These are phyloP conservation scores for Tetragnatha versicolor DNA, from an alignment of 1,140 invertebrate genomes.

Conservation along the genomic window DNA sequence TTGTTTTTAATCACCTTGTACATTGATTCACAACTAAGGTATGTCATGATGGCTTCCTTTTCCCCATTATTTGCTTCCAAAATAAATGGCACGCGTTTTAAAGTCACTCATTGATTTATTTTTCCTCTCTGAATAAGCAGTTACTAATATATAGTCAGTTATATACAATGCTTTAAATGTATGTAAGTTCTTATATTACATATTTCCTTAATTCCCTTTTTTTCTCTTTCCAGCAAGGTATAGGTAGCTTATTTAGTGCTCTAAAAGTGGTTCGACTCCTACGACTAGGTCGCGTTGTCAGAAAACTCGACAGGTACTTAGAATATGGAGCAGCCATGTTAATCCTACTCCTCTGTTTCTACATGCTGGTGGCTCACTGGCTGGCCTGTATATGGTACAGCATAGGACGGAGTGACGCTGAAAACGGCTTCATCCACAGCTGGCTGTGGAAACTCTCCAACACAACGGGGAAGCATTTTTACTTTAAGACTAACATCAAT, in stretches of 20 bases:
- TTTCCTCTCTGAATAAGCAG: no score
- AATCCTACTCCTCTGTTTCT: slow-evolving; percentile 96
- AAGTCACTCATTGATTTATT: no score
- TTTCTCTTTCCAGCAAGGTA: slow-evolving; percentile 75
- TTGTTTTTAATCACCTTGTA: no score
- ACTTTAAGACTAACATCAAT: slow-evolving; percentile 33
- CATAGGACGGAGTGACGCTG: slow-evolving; percentile 86
- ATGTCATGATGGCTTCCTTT: no score
- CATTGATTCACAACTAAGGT: no score
- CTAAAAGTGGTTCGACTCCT: slow-evolving; percentile 97
- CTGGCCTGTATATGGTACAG: slow-evolving; percentile 98
- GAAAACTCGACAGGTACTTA: slow-evolving; percentile 98
- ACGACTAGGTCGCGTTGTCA: slow-evolving; percentile 92
- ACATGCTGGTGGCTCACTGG: slow-evolving; percentile 98
- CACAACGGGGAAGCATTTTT: slow-evolving; percentile 74
- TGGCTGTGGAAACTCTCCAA: slow-evolving; percentile 96
- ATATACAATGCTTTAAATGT: not conserved
- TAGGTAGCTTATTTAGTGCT: slow-evolving; percentile 98
- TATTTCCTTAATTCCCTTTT: not conserved
- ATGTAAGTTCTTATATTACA: not conserved
- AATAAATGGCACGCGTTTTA: no score
- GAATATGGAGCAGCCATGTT: slow-evolving; percentile 99
- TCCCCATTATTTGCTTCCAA: no score
- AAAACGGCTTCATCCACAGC: slow-evolving; percentile 79
- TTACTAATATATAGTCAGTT: not conserved